Percentiles rank a stretch among this genome's conserved stretches.
phyloP scores from a whole-genome alignment of 23 tunicate species.

The Clavelina lepadiformis region DNA sequence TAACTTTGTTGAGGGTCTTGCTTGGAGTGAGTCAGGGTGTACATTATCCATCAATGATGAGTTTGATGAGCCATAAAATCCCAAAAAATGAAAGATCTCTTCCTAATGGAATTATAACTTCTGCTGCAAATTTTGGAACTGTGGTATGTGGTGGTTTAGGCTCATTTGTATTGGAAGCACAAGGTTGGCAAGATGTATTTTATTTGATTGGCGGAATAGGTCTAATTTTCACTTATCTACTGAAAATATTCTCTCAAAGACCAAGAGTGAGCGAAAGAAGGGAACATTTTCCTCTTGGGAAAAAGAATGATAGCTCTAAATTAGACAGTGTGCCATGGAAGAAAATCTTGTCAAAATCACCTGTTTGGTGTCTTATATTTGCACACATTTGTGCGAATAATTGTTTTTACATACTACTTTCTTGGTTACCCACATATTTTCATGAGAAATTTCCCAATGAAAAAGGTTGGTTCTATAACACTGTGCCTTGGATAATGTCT shows the following conservation, averaged over 20 bases:
- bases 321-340: constrained; percentile 63
- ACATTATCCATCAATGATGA: constrained; percentile 93
- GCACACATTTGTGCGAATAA: constrained; percentile 80
- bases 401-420: constrained; percentile 71
- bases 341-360: constrained; percentile 39
- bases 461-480: constrained; percentile 81
- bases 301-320: neutral
- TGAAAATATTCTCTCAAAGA: constrained; percentile 14
- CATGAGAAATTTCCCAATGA: constrained; percentile 79
- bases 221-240: constrained; percentile 21
- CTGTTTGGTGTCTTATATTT: constrained; percentile 65
- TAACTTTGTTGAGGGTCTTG: constrained; percentile 45
- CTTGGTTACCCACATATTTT: constrained; percentile 91
- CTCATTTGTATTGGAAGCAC: constrained; percentile 51
- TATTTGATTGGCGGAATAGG: constrained; percentile 59
- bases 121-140: constrained; percentile 87
- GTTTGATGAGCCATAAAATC: constrained; percentile 61
- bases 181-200: constrained; percentile 79
- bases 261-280: constrained; percentile 19
- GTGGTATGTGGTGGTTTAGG: constrained; percentile 86
- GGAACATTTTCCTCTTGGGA: neutral
- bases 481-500: constrained; percentile 86
- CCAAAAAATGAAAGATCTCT: constrained; percentile 64
- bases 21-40: constrained; percentile 84
- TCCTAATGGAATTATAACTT: constrained; percentile 51